A percentile compares a stretch with the other conserved stretches of the same genome.
Conservation (phyloP, 2,797 vertebrate species). For the Crocodylus rhombifer region DNA sequence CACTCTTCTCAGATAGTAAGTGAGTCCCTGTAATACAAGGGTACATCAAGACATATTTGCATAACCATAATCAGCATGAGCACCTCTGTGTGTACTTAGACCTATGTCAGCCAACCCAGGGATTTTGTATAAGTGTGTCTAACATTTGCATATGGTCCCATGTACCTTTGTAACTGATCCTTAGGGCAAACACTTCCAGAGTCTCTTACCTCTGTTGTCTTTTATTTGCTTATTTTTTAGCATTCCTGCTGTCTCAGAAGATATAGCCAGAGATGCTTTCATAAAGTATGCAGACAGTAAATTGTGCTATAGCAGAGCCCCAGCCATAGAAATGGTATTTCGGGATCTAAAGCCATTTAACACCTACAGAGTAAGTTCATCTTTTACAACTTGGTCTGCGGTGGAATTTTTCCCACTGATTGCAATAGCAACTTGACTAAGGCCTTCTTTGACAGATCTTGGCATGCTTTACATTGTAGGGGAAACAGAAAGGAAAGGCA, state of each 20-base stretch:
- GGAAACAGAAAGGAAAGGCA: not conserved
- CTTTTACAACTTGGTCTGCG: not conserved
- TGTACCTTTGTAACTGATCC: not conserved
- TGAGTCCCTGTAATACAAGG: not conserved
- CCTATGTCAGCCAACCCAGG: not conserved
- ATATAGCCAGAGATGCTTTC: constrained; percentile 78
- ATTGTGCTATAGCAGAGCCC: constrained; percentile 80
- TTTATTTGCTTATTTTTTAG: constrained; percentile 54
- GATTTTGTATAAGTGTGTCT: not conserved
- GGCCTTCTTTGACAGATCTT: not conserved
- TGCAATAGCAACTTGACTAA: not conserved
- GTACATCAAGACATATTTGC: not conserved
- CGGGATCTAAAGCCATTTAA: constrained; percentile 79
- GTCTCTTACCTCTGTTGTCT: not conserved
- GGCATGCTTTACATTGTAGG: too few relatives aligned
- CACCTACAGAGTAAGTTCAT: constrained; percentile 82
- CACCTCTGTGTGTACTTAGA: not conserved
- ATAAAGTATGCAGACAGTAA: constrained; percentile 69
- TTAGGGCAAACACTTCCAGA: not conserved
- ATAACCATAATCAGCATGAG: not conserved
- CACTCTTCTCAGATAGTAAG: not conserved
- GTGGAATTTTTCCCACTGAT: not conserved
- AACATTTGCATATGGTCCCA: not conserved
- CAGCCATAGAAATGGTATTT: constrained; percentile 79
- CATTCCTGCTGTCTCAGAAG: constrained; percentile 82